These are phyloP conservation scores for Tragopan temminckii DNA, from an alignment of 2,797 vertebrate species.

Conservation along the genomic window DNA sequence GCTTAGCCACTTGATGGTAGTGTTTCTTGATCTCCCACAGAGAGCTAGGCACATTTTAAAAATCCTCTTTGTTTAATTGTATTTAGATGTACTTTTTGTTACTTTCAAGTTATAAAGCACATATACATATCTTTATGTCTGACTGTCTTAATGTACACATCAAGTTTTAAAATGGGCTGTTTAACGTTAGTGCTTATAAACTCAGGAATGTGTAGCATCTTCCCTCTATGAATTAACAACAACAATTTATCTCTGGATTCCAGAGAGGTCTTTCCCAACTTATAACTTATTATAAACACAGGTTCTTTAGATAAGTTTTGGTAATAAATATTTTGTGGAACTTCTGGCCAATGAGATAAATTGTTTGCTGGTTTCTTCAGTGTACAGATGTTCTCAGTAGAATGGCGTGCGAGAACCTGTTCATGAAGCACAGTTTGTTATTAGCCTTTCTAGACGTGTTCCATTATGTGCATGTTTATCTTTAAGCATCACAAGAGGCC, in stretches of 20 bases:
- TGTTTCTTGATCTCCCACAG: neutral
- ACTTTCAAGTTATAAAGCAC: neutral
- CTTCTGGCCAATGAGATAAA: slow-evolving; percentile 45
- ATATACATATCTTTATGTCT: neutral
- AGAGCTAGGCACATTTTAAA: neutral
- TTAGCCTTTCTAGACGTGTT: neutral
- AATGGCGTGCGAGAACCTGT: neutral
- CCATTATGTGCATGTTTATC: slow-evolving; percentile 23
- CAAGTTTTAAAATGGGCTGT: neutral
- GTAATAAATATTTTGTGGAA: slow-evolving; percentile 64
- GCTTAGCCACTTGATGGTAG: slow-evolving; percentile 26
- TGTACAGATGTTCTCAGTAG: neutral
- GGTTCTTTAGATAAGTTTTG: neutral
- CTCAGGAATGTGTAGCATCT: neutral
- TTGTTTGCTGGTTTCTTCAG: slow-evolving; percentile 46
- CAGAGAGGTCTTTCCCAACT: neutral
- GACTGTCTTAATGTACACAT: neutral
- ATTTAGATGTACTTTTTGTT: neutral
- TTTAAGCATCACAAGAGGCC: slow-evolving; percentile 25
- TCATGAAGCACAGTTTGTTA: neutral
- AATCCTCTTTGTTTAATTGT: neutral
- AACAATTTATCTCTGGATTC: slow-evolving; percentile 24
- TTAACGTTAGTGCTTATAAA: neutral
- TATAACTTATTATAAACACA: slow-evolving; percentile 36
- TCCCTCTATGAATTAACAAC: neutral